A percentile compares a stretch with the other conserved stretches of the same genome.
Conservation (phyloP, 2,888 invertebrate species). For the Notocelia uddmanniana region DNA sequence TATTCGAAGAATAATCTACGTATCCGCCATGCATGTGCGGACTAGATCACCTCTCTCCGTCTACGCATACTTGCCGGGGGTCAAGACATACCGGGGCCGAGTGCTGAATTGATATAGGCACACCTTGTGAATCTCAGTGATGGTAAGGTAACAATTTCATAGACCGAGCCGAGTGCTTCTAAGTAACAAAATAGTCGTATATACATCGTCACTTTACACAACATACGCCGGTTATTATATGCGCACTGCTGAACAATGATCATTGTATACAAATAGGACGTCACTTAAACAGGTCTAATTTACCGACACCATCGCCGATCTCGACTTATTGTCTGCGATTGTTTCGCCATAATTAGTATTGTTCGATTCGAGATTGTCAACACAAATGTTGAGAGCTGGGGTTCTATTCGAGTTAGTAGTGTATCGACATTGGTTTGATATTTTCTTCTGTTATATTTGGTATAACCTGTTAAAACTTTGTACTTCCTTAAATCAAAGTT, state of each 20-base stretch:
- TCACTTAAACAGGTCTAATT: constrained; percentile 64
- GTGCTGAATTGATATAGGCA: not conserved
- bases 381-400: not conserved
- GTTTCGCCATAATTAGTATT: constrained; percentile 28
- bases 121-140: not conserved
- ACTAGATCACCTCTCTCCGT: not conserved
- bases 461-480: not conserved
- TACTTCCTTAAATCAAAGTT: no score
- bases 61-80: not conserved
- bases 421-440: not conserved
- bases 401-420: not conserved
- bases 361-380: not conserved
- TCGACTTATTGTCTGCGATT: constrained; percentile 23
- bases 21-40: no score
- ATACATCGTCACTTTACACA: not conserved
- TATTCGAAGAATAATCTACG: no score
- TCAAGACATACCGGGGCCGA: not conserved
- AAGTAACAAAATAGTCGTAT: not conserved
- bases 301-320: constrained; percentile 54
- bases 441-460: not conserved
- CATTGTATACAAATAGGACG: constrained; percentile 83
- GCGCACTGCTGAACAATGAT: constrained; percentile 71
- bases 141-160: constrained; percentile 23
- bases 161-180: constrained; percentile 7
- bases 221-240: not conserved